These are phyloP conservation scores for Solea solea DNA, from an alignment of 2,113 vertebrate species.

Conservation along the genomic window DNA sequence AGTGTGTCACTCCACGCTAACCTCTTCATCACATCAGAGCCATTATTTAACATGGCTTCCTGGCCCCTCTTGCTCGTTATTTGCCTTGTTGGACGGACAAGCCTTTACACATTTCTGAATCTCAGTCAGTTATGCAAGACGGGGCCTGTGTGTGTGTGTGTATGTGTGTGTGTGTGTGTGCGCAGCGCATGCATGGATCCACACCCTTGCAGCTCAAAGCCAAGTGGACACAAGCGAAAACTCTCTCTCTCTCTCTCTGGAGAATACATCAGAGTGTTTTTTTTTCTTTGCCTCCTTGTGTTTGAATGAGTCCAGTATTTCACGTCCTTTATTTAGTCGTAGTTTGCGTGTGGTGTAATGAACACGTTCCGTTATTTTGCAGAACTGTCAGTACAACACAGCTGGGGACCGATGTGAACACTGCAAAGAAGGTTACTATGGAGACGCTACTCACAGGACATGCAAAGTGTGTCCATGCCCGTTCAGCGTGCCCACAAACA, in stretches of 20 bases:
- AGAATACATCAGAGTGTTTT: not conserved
- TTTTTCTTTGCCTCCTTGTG: not conserved
- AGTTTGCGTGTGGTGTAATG: not conserved
- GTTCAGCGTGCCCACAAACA: conserved; percentile 77
- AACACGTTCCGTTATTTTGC: conserved; percentile 33
- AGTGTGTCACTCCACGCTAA: not conserved
- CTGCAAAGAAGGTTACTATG: conserved; percentile 91
- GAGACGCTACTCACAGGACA: conserved; percentile 78
- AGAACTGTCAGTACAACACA: conserved; percentile 91
- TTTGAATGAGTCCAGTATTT: too few species aligned
- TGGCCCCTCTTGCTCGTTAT: not conserved
- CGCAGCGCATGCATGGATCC: conserved; percentile 6
- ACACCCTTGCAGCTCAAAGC: conserved; percentile 20
- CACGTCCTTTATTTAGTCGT: too few species aligned
- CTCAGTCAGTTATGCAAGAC: conserved; percentile 39
- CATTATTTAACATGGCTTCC: not conserved
- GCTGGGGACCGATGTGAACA: conserved; percentile 89
- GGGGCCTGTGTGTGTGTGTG: conserved; percentile 56
- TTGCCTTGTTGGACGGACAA: conserved; percentile 1
- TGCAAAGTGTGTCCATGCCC: conserved; percentile 90
- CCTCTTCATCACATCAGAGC: not conserved
- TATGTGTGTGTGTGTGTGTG: conserved; percentile 53
- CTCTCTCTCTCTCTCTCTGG: not conserved
- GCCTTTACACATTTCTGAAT: conserved; percentile 13
- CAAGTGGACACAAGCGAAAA: conserved; percentile 8